These are phyloP conservation scores for Lasiommata megera DNA, from an alignment of 2,888 invertebrate species.

Conservation along the genomic window DNA sequence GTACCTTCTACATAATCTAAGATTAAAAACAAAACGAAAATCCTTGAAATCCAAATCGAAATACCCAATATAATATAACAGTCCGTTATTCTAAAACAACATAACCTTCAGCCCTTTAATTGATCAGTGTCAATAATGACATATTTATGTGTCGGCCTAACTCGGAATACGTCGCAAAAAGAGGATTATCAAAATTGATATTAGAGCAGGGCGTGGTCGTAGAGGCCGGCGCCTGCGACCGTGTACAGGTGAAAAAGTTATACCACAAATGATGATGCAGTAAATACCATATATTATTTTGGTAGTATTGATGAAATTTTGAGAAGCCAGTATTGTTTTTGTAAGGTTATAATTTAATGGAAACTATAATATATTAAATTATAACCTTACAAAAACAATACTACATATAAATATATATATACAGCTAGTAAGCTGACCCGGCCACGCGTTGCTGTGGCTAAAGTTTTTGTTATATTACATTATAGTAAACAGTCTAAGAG, in stretches of 20 bases:
- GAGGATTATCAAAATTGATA: constrained; percentile 61
- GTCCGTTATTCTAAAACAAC: constrained; percentile 2
- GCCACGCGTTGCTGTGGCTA: no score
- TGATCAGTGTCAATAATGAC: constrained; percentile 73
- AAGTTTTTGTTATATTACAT: no score
- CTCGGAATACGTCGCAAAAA: constrained; percentile 40
- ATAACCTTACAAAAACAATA: no score
- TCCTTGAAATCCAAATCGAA: no score
- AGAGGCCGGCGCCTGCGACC: constrained; percentile 66
- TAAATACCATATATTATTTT: constrained; percentile 44
- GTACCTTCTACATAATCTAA: no score
- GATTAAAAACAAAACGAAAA: no score
- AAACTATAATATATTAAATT: no score
- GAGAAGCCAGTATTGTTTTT: neutral
- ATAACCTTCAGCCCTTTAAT: constrained; percentile 46
- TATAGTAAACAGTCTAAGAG: no score
- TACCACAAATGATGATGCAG: constrained; percentile 54
- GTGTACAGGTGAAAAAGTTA: constrained; percentile 61
- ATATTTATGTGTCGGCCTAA: constrained; percentile 57
- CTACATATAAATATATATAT: no score
- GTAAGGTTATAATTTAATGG: no score
- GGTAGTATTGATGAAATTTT: constrained; percentile 39
- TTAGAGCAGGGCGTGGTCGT: constrained; percentile 50
- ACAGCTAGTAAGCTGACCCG: no score
- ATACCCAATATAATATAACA: no score